Conservation (phyloP, 2,797 vertebrate genomes). For the Malurus splendens region DNA sequence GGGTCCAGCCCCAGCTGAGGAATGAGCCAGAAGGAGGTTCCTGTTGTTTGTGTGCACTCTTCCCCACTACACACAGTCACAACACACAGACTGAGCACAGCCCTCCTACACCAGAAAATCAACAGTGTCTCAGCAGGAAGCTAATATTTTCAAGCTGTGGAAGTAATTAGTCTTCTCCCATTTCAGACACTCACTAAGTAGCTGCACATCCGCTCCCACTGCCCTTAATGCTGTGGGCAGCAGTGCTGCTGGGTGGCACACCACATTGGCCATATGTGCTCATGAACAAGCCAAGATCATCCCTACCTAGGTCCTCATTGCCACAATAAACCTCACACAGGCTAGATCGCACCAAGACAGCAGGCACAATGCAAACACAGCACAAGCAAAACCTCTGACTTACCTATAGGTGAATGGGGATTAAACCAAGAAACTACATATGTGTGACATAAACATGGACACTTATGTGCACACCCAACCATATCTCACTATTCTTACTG, state of each 20-base stretch:
- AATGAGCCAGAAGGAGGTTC: neutral
- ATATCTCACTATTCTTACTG: neutral
- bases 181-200: neutral
- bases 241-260: neutral
- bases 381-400: neutral
- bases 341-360: neutral
- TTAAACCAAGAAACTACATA: neutral
- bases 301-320: neutral
- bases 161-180: neutral
- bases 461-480: neutral
- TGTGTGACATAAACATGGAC: neutral
- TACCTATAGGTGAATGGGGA: neutral
- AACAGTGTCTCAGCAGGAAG: neutral
- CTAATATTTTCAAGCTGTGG: neutral
- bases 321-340: neutral
- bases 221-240: neutral
- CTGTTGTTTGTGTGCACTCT: neutral
- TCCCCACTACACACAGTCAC: neutral
- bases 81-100: neutral
- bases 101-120: neutral
- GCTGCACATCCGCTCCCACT: neutral
- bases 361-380: neutral
- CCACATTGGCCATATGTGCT: accelerated
- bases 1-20: neutral
- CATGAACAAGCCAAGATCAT: neutral